These are phyloP conservation scores for Lomographa bimaculata DNA, from an alignment of 2,888 invertebrate species.

Conservation along the genomic window DNA sequence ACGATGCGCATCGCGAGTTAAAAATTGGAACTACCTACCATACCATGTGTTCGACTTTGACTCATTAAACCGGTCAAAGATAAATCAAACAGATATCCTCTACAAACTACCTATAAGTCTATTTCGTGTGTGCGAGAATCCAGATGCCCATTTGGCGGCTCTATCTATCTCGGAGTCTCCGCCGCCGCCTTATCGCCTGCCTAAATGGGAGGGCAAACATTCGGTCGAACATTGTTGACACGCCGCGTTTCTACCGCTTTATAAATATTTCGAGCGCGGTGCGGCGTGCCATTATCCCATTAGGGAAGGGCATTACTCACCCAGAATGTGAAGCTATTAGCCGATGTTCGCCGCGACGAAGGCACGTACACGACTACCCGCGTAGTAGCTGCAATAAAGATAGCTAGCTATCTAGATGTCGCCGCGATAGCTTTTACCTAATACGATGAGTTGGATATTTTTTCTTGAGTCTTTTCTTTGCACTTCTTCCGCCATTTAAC, in stretches of 20 bases:
- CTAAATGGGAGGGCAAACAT: constrained; percentile 75
- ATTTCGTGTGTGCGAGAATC: constrained; percentile 12
- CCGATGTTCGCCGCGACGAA: constrained; percentile 39
- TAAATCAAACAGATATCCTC: constrained; percentile 10
- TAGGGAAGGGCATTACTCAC: constrained; percentile 76
- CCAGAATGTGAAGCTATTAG: constrained; percentile 55
- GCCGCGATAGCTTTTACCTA: constrained; percentile 10
- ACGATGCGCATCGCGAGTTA: neutral
- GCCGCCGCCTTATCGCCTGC: constrained; percentile 55
- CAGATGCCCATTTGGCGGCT: constrained; percentile 26
- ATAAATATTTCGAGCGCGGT: constrained; percentile 74
- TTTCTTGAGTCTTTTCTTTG: neutral
- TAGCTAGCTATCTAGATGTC: constrained; percentile 13
- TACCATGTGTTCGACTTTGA: constrained; percentile 1
- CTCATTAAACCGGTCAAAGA: constrained; percentile 16
- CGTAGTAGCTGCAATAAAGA: constrained; percentile 21
- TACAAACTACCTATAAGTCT: constrained; percentile 7
- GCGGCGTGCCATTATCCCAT: constrained; percentile 75
- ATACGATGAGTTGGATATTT: constrained; percentile 1
- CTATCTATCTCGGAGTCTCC: no score
- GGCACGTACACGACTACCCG: constrained; percentile 13
- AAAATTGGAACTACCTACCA: no score
- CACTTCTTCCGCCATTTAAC: no score
- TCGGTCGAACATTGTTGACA: constrained; percentile 62
- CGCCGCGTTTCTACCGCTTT: constrained; percentile 70